Percentiles rank a stretch among this genome's conserved stretches.
Evolutionary conservation across 2,797 vertebrate genomes (phyloP).

Genomic region (Dermochelys coriacea): DNA sequence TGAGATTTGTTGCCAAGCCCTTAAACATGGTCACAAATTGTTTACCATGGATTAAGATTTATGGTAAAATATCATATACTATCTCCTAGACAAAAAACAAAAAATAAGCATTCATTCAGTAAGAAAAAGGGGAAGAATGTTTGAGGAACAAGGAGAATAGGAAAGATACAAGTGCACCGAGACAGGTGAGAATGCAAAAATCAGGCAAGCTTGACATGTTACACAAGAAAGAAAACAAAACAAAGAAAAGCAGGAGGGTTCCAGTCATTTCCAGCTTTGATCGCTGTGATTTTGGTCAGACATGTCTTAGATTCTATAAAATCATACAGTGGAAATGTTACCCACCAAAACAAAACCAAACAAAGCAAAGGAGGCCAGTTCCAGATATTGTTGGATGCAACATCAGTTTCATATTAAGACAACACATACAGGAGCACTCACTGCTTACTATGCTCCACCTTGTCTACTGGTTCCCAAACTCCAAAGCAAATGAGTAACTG

Average conservation of each 20-base stretch:
- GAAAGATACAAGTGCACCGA: not conserved
- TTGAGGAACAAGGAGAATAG: not conserved
- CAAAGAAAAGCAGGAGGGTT: not conserved
- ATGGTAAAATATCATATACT: not conserved
- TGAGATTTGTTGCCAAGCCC: not conserved
- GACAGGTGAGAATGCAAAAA: not conserved
- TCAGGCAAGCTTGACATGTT: accelerated
- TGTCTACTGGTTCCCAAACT: constrained; percentile 31
- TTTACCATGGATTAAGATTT: not conserved
- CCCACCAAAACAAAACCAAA: not conserved
- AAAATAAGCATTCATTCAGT: not conserved
- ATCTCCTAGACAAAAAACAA: not conserved
- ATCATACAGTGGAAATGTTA: not conserved
- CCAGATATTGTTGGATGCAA: constrained; percentile 10
- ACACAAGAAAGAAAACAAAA: accelerated
- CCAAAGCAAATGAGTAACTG: constrained; percentile 50
- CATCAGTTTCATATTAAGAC: not conserved
- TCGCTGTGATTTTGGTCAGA: not conserved
- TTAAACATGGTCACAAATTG: not conserved
- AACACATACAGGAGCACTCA: not conserved
- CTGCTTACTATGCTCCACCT: constrained; percentile 11
- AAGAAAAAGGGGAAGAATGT: not conserved
- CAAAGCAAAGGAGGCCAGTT: not conserved
- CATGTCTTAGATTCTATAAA: constrained; percentile 8
- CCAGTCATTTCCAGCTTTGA: not conserved